Conservation (phyloP, 2,113 vertebrate genomes). For the Chaetodon auriga region DNA sequence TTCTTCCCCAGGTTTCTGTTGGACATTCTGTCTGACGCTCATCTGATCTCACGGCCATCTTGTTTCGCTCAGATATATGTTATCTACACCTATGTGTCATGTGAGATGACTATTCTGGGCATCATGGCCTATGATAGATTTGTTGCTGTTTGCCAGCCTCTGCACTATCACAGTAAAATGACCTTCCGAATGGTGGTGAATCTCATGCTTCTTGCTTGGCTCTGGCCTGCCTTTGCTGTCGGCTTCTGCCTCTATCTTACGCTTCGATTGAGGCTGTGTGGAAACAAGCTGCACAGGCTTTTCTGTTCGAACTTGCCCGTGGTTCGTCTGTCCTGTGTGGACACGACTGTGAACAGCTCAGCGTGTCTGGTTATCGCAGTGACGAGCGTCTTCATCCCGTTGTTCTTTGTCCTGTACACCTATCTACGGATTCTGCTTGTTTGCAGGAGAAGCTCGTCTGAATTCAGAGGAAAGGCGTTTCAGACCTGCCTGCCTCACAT, state of each 20-base stretch:
- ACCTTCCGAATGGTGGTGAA: not conserved
- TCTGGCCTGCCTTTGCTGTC: not conserved
- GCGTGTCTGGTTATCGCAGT: accelerated
- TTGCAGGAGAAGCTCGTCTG: conserved; percentile 11
- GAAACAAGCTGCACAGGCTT: not conserved
- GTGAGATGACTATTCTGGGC: conserved; percentile 2
- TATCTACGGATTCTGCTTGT: conserved; percentile 30
- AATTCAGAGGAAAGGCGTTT: conserved; percentile 36
- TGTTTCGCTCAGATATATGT: conserved; percentile 45
- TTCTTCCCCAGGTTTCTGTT: conserved; percentile 55
- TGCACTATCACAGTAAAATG: conserved; percentile 49
- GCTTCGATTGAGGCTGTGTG: conserved; percentile 12
- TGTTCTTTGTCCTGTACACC: conserved; percentile 35
- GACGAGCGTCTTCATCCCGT: not conserved
- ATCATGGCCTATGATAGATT: conserved; percentile 57
- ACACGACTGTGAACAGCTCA: not conserved
- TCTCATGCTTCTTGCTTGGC: not conserved
- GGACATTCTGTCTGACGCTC: conserved; percentile 45
- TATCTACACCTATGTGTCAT: conserved; percentile 17
- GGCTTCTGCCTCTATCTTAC: not conserved
- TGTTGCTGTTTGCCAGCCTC: conserved; percentile 50
- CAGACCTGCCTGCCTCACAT: conserved; percentile 58
- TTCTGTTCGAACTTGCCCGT: conserved; percentile 44
- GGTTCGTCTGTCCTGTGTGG: conserved; percentile 39
- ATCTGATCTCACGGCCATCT: conserved; percentile 13